phyloP scores from a whole-genome alignment of 2,888 invertebrate genomes.

The Opisthograptis luteolata region DNA sequence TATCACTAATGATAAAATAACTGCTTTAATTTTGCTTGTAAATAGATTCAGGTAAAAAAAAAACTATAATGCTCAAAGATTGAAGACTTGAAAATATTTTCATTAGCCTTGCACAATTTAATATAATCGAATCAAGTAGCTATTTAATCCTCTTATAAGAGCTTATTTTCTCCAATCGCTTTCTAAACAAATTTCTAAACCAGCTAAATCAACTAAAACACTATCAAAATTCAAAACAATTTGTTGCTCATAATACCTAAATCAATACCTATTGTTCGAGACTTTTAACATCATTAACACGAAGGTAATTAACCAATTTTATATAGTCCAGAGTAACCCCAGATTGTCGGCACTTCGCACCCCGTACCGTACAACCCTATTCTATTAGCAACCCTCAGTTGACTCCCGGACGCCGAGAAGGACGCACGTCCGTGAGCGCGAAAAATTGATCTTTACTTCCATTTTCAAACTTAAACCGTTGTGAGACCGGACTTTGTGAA shows the following conservation, averaged over 20 bases:
- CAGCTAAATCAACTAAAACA: not conserved
- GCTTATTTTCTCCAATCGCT: too few species aligned
- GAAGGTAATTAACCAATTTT: slow-evolving; percentile 47
- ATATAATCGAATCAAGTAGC: too few species aligned
- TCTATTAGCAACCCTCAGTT: slow-evolving; percentile 33
- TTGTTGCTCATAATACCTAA: not conserved
- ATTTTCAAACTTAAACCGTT: slow-evolving; percentile 26
- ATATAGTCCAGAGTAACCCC: slow-evolving; percentile 45
- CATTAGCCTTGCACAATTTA: too few species aligned
- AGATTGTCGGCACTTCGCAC: slow-evolving; percentile 43
- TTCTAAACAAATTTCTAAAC: not conserved
- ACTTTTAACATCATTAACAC: slow-evolving; percentile 33
- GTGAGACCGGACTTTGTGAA: slow-evolving; percentile 17
- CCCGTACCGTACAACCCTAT: slow-evolving; percentile 19
- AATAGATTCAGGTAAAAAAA: too few species aligned
- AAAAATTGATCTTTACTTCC: slow-evolving; percentile 9
- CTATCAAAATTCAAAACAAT: not conserved
- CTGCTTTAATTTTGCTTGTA: too few species aligned
- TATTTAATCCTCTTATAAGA: too few species aligned
- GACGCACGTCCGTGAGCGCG: slow-evolving; percentile 30
- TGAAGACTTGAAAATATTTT: too few species aligned
- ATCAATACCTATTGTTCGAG: slow-evolving; percentile 18
- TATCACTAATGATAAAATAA: too few species aligned
- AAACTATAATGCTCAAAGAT: too few species aligned
- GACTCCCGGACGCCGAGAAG: slow-evolving; percentile 28